These are phyloP conservation scores for Gavialis gangeticus DNA, from an alignment of 2,113 vertebrate species.

Conservation along the genomic window DNA sequence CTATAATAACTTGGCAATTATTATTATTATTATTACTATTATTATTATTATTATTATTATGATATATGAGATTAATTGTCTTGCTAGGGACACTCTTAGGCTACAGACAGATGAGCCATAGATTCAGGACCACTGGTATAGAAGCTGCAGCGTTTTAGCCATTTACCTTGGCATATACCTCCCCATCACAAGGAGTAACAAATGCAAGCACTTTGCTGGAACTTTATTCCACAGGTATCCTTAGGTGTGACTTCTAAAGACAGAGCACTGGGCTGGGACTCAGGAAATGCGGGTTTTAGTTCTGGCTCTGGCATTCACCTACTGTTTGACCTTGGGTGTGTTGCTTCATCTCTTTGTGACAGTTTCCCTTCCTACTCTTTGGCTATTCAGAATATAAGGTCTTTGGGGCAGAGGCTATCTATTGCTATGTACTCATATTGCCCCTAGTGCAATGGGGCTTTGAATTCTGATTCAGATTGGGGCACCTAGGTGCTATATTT, in stretches of 20 bases:
- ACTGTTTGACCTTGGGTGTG: not conserved
- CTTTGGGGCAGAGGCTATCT: not conserved
- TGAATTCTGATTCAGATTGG: not conserved
- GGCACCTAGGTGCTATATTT: not conserved
- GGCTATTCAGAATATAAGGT: not conserved
- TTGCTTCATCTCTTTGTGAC: not conserved
- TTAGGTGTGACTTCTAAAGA: not conserved
- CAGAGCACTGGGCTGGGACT: not conserved
- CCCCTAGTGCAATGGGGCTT: not conserved
- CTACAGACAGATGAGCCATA: too few relatives aligned
- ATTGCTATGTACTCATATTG: not conserved
- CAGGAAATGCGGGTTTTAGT: not conserved
- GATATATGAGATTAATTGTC: not conserved
- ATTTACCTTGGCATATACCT: not conserved
- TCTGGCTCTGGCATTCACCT: not conserved
- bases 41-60: not conserved
- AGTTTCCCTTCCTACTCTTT: not conserved
- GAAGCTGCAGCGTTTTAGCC: not conserved
- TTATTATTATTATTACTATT: not conserved
- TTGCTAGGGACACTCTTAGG: not conserved
- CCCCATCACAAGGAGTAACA: not conserved
- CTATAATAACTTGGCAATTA: not conserved
- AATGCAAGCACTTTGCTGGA: not conserved
- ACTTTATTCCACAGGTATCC: not conserved
- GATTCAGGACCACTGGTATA: too few relatives aligned